These are phyloP conservation scores for Gallinago paraguaiae DNA, from an alignment of 2,113 vertebrate species.

Conservation along the genomic window DNA sequence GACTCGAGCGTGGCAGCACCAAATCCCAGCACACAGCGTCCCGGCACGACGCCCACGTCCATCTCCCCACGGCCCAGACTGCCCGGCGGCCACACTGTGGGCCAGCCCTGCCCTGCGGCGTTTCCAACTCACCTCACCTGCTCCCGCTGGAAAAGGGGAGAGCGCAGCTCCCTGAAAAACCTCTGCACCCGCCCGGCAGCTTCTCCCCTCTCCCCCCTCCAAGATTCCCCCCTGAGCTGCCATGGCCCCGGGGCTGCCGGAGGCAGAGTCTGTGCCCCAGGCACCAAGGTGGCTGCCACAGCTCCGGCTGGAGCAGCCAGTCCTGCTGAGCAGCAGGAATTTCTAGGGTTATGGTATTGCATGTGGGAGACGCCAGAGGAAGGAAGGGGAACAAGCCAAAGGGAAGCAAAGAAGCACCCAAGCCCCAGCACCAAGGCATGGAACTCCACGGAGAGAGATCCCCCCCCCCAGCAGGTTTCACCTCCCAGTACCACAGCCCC, in stretches of 20 bases:
- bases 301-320: neutral
- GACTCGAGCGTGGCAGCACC: neutral
- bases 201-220: neutral
- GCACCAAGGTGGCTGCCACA: neutral
- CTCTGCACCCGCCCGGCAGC: neutral
- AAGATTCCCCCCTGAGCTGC: neutral
- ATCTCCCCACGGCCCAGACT: neutral
- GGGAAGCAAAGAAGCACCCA: neutral
- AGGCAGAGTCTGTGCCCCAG: neutral
- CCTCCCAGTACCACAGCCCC: neutral
- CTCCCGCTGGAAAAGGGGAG: neutral
- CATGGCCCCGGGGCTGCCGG: neutral
- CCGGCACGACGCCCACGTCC: neutral
- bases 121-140: neutral
- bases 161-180: neutral
- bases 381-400: neutral
- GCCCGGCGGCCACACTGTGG: neutral
- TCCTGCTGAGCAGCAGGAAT: neutral
- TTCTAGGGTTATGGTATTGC: rapidly evolving
- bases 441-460: neutral
- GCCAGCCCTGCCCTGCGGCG: neutral
- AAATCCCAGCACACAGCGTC: neutral
- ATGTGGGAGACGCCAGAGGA: neutral
- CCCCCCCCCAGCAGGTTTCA: rapidly evolving
- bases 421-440: neutral